Conservation (phyloP, 2,888 invertebrate species). For the Phyto melanocephala region DNA sequence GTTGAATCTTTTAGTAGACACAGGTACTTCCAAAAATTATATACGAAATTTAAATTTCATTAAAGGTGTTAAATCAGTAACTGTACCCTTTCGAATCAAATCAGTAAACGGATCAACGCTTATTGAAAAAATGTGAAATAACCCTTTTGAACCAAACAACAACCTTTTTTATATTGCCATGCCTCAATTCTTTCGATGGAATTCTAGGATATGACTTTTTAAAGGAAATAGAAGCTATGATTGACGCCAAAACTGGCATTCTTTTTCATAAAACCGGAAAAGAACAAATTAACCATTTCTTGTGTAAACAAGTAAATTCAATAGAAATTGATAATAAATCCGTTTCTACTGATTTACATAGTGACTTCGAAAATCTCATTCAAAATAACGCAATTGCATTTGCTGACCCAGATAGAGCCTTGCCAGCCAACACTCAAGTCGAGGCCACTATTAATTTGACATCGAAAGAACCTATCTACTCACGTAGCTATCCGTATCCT, state of each 20-base stretch:
- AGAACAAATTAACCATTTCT: constrained; percentile 24
- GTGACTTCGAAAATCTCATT: constrained; percentile 3
- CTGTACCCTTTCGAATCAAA: constrained; percentile 41
- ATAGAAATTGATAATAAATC: background rate
- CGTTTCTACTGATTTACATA: background rate
- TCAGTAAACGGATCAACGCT: constrained; percentile 40
- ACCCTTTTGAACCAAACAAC: constrained; percentile 31
- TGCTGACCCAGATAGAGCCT: constrained; percentile 7
- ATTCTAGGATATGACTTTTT: constrained; percentile 54
- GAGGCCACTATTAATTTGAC: constrained; percentile 9
- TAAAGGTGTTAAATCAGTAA: constrained; percentile 8
- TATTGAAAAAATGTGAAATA: constrained; percentile 26
- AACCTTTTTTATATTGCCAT: constrained; percentile 41
- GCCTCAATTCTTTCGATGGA: constrained; percentile 20
- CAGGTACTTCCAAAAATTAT: constrained; percentile 41
- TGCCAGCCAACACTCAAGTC: constrained; percentile 13
- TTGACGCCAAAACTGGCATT: constrained; percentile 41
- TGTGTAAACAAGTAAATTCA: background rate
- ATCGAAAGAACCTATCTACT: background rate
- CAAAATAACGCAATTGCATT: constrained; percentile 4
- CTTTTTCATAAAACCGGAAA: constrained; percentile 33
- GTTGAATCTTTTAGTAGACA: constrained; percentile 20
- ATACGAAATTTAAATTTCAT: constrained; percentile 22
- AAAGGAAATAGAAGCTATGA: constrained; percentile 48
- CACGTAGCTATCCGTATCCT: constrained; percentile 30